Conservation (phyloP, 2,797 vertebrate species). For the Tauraco hartlaubi region DNA sequence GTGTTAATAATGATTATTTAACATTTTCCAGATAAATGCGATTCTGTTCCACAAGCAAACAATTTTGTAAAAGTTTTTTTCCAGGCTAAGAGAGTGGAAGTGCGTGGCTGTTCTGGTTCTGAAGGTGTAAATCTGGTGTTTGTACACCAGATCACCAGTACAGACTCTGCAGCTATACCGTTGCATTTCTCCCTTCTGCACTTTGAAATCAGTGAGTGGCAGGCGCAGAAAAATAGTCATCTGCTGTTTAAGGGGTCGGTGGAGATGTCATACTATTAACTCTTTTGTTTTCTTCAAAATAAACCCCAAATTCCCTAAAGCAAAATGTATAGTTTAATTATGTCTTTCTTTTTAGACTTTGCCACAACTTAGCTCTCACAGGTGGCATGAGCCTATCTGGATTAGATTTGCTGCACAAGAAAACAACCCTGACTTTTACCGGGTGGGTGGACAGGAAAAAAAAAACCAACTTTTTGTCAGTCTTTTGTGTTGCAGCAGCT, state of each 20-base stretch:
- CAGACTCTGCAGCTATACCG: not conserved
- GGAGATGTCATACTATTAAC: constrained; percentile 1
- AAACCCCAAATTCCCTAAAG: not conserved
- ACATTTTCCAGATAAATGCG: not conserved
- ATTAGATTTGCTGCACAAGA: constrained; percentile 63
- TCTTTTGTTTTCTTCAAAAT: constrained; percentile 18
- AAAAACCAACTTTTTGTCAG: constrained; percentile 82
- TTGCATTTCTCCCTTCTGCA: not conserved
- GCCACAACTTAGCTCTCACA: constrained; percentile 16
- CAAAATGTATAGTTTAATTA: not conserved
- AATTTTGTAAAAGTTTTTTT: not conserved
- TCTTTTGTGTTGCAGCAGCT: constrained; percentile 89
- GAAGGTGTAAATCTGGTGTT: not conserved
- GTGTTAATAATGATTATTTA: not conserved
- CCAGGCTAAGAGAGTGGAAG: not conserved
- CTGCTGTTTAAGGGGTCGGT: constrained; percentile 14
- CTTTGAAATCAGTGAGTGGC: constrained; percentile 14
- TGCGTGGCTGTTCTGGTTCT: not conserved
- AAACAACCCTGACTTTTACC: constrained; percentile 75
- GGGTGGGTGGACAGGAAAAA: constrained; percentile 74
- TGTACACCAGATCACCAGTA: not conserved
- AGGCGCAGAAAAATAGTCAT: constrained; percentile 27
- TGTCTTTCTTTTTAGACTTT: not conserved
- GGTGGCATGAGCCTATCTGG: constrained; percentile 59
- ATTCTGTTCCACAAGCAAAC: not conserved